Conservation (phyloP, 2,888 invertebrate genomes). For the Lepidochrysops patricia region DNA sequence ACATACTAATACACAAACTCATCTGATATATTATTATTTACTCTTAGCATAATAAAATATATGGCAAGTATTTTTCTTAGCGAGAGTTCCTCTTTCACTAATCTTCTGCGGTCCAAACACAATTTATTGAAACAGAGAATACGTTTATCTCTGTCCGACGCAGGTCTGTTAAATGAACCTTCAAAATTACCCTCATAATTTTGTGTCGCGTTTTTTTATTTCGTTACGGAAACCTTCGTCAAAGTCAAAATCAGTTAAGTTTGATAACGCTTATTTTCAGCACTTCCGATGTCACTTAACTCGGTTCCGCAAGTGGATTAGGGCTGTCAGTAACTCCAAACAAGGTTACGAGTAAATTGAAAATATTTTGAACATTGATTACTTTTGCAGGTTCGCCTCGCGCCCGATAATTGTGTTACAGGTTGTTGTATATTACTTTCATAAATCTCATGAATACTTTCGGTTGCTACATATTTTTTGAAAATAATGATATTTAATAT, state of each 20-base stretch:
- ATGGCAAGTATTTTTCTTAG: no score
- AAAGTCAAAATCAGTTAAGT: constrained; percentile 15
- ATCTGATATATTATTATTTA: no score
- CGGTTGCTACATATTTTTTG: no score
- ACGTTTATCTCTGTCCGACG: constrained; percentile 56
- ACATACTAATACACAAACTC: no score
- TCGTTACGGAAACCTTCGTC: constrained; percentile 12
- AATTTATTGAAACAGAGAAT: constrained; percentile 36
- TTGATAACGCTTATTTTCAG: constrained; percentile 2
- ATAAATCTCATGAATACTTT: no score
- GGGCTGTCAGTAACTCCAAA: constrained; percentile 3
- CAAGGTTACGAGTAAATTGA: constrained; percentile 1
- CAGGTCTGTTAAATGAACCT: constrained; percentile 50
- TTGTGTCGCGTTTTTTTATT: constrained; percentile 29
- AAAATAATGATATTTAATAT: no score
- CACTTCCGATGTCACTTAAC: neutral
- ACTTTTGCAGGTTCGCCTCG: neutral
- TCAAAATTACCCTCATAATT: constrained; percentile 38
- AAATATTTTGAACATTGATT: constrained; percentile 3
- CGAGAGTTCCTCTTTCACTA: neutral
- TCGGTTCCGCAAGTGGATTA: neutral
- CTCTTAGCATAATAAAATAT: no score
- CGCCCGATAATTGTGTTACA: neutral
- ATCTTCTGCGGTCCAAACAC: constrained; percentile 11
- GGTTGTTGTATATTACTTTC: neutral